Evolutionary conservation across 37 sponge, comb jelly and placozoan genomes (phyloP), one percentile per base, ranked within the genome.

Genomic region (Eunapius fragilis): DNA sequence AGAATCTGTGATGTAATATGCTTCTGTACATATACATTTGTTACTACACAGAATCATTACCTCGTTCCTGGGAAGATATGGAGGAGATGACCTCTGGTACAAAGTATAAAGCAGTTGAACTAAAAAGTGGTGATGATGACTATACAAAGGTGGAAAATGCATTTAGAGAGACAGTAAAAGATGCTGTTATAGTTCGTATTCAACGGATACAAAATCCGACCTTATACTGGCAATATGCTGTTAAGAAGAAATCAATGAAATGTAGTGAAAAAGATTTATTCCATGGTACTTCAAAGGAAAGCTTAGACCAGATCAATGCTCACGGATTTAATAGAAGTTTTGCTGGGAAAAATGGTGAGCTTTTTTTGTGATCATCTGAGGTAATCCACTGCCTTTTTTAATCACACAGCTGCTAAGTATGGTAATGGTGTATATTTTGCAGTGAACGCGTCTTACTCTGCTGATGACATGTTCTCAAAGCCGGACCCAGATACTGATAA

Each of bases 241-340:
- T 70, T 47, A 6, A 87, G 90, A 70, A 86, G 84, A 4, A 74
- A 78, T 37, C 68, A 74, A 10, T 23, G n/a, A 82, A 80, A 4
- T 48, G 49, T 31, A 67, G 84, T 32, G 83, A 84, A 71, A 35
- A 34, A 0, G 14, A 45, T n/a, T 31, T 68, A 80, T 69, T 67
- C 33, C 58, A 58, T 58, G 93, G 93, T 0, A 81, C 87, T 19
- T 32, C 70, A 34, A 0, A 23, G 9, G 84, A 70, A 0, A 41
- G 26, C 23, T 22, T 81, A 25, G 50, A 82, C 37, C 49, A 34
- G 24, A 93, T 93, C 32, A 72, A 77, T n/a, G 45, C 38, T n/a
- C 82, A 81, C 26, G 93, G 93, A 31, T 93, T 93, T 79, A 93
- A 93, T 71, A 45, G 93, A 75, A 89, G 23, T 24, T 93, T 82